Percentiles rank a stretch among this genome's conserved stretches.
These are phyloP conservation scores for Nematostella vectensis DNA, from an alignment of 92 coral and sea anemone species.

Conservation along the genomic window DNA sequence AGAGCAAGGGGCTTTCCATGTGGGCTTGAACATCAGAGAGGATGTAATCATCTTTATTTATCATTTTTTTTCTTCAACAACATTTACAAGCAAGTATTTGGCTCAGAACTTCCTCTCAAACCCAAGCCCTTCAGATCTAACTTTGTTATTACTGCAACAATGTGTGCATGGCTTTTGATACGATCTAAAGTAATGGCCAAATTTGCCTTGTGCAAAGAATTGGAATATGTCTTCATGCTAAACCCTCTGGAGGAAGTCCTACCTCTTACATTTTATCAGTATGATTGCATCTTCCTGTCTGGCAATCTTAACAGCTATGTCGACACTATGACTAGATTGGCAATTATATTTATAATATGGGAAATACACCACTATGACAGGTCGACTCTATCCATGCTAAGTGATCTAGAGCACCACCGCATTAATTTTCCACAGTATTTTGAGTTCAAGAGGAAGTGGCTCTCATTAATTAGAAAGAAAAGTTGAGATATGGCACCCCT, in stretches of 20 bases:
- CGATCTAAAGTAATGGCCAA: constrained; percentile 25
- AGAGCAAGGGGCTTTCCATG: constrained; percentile 45
- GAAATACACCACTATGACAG: constrained; percentile 32
- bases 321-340: constrained; percentile 20
- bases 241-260: constrained; percentile 23
- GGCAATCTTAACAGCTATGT: constrained; percentile 16
- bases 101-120: constrained; percentile 29
- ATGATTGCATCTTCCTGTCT: constrained; percentile 16
- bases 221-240: constrained; percentile 24
- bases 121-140: constrained; percentile 33
- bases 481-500: constrained; percentile 37
- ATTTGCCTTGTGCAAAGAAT: constrained; percentile 38
- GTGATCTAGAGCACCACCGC: constrained; percentile 25
- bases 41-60: constrained; percentile 24
- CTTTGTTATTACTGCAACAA: constrained; percentile 27
- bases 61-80: constrained; percentile 29
- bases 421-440: constrained; percentile 28
- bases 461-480: constrained; percentile 29
- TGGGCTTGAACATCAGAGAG: constrained; percentile 30
- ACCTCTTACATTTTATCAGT: constrained; percentile 28
- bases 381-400: constrained; percentile 34
- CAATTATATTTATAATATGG: no score
- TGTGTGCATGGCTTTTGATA: constrained; percentile 31
- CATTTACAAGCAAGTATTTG: constrained; percentile 26
- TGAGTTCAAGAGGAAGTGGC: constrained; percentile 17